Conservation (phyloP, 2,113 vertebrate genomes). For the Channa maculata region DNA sequence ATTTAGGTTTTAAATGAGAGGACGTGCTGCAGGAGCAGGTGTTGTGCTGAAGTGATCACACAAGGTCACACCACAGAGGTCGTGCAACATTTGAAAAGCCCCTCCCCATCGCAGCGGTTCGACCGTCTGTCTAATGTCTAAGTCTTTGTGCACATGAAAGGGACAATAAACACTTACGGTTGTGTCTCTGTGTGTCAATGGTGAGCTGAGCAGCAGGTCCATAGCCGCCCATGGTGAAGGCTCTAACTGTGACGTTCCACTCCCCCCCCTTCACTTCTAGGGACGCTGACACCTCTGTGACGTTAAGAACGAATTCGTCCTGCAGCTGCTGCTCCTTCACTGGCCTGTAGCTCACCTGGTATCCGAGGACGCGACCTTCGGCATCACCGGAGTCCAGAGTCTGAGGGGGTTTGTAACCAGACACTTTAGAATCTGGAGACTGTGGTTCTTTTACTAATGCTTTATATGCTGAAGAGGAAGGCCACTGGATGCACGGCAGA, state of each 20-base stretch:
- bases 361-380: constrained; percentile 55
- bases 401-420: constrained; percentile 30
- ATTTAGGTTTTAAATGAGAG: too few relatives aligned
- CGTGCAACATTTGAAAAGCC: too few relatives aligned
- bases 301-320: background rate
- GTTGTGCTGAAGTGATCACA: too few relatives aligned
- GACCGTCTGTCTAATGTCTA: too few relatives aligned
- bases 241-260: constrained; percentile 21
- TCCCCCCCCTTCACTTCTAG: constrained; percentile 31
- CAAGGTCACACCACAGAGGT: too few relatives aligned
- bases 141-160: too few relatives aligned
- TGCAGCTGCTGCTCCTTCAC: background rate
- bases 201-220: constrained; percentile 38
- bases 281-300: background rate
- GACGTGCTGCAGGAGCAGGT: too few relatives aligned
- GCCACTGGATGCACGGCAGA: too few relatives aligned
- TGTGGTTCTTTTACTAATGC: too few relatives aligned
- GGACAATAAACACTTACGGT: constrained; percentile 16
- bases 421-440: too few relatives aligned
- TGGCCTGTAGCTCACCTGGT: constrained; percentile 58
- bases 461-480: too few relatives aligned
- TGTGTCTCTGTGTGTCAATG: background rate
- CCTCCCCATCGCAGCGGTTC: too few relatives aligned
- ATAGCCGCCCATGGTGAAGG: constrained; percentile 52
- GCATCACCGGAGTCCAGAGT: constrained; percentile 14